A percentile compares a stretch with the other conserved stretches of the same genome.
Conservation (phyloP, 1,140 invertebrate genomes). For the Drosophila ohnishii region DNA sequence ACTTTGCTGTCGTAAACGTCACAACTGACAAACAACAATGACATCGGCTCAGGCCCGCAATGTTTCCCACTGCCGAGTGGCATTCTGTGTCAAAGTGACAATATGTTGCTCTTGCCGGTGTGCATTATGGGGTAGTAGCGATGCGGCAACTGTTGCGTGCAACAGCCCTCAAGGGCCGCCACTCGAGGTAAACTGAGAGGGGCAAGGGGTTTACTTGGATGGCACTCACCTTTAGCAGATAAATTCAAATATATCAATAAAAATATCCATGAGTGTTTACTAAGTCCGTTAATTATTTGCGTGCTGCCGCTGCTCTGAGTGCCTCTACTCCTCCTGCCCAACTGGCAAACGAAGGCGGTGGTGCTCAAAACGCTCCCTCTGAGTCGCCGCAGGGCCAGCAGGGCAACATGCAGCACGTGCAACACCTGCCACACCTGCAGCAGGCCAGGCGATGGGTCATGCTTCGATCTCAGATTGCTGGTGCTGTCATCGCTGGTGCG, state of each 20-base stretch:
- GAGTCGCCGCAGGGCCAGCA: slow-evolving; percentile 26
- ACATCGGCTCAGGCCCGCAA: slow-evolving; percentile 30
- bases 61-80: slow-evolving; percentile 61
- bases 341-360: slow-evolving; percentile 64
- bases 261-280: slow-evolving; percentile 83
- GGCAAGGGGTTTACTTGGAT: slow-evolving; percentile 1
- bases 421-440: slow-evolving; percentile 62
- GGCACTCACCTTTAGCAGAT: slow-evolving; percentile 83
- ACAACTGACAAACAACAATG: slow-evolving; percentile 63
- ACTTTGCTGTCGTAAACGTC: slow-evolving; percentile 79
- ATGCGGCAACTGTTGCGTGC: slow-evolving; percentile 56
- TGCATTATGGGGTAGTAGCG: slow-evolving; percentile 28
- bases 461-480: slow-evolving; percentile 42
- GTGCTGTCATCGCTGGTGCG: slow-evolving; percentile 44
- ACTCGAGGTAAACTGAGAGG: slow-evolving; percentile 39
- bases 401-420: slow-evolving; percentile 43
- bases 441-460: slow-evolving; percentile 40
- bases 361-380: slow-evolving; percentile 36
- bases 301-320: slow-evolving; percentile 26
- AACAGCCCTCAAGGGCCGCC: slow-evolving; percentile 34
- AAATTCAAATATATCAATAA: slow-evolving; percentile 83
- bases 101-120: slow-evolving; percentile 60
- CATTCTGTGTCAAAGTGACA: slow-evolving; percentile 80
- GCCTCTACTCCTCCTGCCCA: slow-evolving; percentile 38
- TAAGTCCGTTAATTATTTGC: slow-evolving; percentile 76